These are phyloP conservation scores for Diceros bicornis DNA, from an alignment of 2,797 vertebrate species.

Conservation along the genomic window DNA sequence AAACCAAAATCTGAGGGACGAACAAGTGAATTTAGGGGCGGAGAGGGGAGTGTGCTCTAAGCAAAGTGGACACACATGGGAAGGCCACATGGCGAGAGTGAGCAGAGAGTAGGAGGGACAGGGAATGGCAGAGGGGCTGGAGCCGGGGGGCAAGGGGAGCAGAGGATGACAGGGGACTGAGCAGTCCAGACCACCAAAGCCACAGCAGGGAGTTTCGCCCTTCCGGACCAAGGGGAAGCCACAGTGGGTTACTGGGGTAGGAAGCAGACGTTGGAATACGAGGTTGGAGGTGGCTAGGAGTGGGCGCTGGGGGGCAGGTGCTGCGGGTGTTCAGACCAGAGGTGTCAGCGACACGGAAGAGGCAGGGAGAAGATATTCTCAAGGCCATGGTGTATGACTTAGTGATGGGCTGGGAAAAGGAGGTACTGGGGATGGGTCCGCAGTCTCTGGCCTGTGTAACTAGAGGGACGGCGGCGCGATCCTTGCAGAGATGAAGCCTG, in stretches of 20 bases:
- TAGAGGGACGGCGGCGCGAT: not conserved
- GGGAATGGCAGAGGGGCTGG: not conserved
- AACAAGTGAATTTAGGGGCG: not conserved
- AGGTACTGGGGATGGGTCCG: not conserved
- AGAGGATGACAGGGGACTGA: not conserved
- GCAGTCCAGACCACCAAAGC: not conserved
- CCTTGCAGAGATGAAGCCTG: not conserved
- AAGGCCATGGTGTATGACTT: not conserved
- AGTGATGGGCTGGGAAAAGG: not conserved
- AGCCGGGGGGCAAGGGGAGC: not conserved
- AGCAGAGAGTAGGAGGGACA: not conserved
- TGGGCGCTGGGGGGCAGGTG: not conserved
- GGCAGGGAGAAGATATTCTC: not conserved
- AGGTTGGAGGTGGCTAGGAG: not conserved
- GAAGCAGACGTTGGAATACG: accelerated
- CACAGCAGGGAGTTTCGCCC: not conserved
- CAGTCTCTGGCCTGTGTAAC: not conserved
- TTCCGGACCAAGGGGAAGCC: not conserved
- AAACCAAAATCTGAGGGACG: not conserved
- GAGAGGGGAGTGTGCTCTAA: not conserved
- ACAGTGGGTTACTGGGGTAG: not conserved
- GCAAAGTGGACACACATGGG: accelerated
- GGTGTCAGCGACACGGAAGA: not conserved
- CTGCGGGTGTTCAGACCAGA: not conserved
- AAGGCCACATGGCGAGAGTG: not conserved